These are phyloP conservation scores for Nymphalis polychloros DNA, from an alignment of 2,888 invertebrate genomes.

Conservation along the genomic window DNA sequence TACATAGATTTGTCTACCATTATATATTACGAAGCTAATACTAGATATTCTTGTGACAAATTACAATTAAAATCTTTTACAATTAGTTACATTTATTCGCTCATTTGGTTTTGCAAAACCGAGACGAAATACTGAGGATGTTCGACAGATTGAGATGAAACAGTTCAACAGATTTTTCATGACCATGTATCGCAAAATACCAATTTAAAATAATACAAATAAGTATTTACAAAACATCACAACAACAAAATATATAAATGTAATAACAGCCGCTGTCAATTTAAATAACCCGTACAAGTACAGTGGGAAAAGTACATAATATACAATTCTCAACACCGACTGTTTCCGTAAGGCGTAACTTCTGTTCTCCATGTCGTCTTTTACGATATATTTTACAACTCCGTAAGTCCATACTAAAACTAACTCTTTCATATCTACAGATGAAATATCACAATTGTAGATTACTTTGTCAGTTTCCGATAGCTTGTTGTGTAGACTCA, in stretches of 20 bases:
- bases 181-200: no score
- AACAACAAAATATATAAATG: not conserved
- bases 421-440: not conserved
- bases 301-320: not conserved
- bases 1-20: no score
- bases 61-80: no score
- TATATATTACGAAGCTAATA: no score
- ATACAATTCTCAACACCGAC: not conserved
- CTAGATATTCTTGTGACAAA: no score
- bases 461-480: not conserved
- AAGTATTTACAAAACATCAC: not conserved
- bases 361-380: not conserved
- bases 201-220: no score
- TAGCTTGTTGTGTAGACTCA: not conserved
- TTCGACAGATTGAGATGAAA: no score
- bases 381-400: not conserved
- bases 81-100: no score
- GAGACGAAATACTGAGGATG: no score
- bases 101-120: no score
- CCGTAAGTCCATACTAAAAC: not conserved
- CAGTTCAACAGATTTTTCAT: no score
- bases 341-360: not conserved
- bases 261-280: not conserved
- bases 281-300: not conserved
- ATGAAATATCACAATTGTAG: conserved; percentile 1